These are phyloP conservation scores for Rhinatrema bivittatum DNA, from an alignment of 2,797 vertebrate genomes.

Conservation along the genomic window DNA sequence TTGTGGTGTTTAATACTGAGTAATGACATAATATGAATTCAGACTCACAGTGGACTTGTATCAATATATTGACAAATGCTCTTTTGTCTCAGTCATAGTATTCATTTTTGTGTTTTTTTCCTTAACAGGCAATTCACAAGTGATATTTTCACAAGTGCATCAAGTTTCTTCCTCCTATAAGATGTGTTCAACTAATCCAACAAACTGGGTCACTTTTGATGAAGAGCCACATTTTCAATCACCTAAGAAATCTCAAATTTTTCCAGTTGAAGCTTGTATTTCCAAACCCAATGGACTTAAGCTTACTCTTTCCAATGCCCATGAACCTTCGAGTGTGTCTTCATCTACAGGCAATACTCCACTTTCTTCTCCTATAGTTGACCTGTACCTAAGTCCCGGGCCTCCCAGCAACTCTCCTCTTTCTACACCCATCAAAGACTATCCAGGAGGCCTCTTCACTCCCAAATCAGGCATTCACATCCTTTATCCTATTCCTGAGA, in stretches of 20 bases:
- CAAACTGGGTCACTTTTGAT: slow-evolving; percentile 95
- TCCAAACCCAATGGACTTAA: slow-evolving; percentile 83
- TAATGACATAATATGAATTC: too few relatives aligned
- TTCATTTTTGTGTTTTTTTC: too few relatives aligned
- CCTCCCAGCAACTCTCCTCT: slow-evolving; percentile 84
- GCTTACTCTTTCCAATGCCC: slow-evolving; percentile 65
- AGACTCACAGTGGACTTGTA: too few relatives aligned
- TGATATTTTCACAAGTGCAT: slow-evolving; percentile 12
- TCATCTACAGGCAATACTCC: slow-evolving; percentile 57
- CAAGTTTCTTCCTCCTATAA: slow-evolving; percentile 17
- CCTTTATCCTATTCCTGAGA: slow-evolving; percentile 58
- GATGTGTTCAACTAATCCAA: slow-evolving; percentile 88
- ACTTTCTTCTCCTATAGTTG: slow-evolving; percentile 71
- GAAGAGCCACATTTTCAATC: slow-evolving; percentile 68
- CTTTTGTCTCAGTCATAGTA: too few relatives aligned
- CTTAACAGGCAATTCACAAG: slow-evolving; percentile 25
- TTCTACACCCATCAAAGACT: slow-evolving; percentile 75
- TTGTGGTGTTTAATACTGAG: too few relatives aligned
- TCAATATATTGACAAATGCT: too few relatives aligned
- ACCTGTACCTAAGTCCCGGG: slow-evolving; percentile 71
- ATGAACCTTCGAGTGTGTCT: slow-evolving; percentile 64
- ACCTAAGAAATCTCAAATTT: slow-evolving; percentile 54
- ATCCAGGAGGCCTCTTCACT: slow-evolving; percentile 52
- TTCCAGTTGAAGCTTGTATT: slow-evolving; percentile 42
- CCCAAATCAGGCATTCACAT: slow-evolving; percentile 52